Evolutionary conservation across 1,140 invertebrate genomes (phyloP), one percentile per base, ranked within the genome.

Genomic region (Antheraea mylitta): DNA sequence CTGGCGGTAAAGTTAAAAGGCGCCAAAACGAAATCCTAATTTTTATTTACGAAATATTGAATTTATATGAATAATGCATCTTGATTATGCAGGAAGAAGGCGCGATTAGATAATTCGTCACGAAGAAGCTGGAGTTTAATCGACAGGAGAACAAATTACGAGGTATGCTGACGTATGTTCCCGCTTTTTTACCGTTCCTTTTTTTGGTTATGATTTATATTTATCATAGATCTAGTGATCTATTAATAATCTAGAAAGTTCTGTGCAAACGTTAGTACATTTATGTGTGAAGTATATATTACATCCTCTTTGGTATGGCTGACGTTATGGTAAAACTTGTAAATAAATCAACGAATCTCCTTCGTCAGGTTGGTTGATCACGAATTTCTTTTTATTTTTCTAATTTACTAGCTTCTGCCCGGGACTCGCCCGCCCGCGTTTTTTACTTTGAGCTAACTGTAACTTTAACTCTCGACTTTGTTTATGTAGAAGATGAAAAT

Each of bases 41-140:
- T 61, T 22, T 60, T 19, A 60, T 61, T 22, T 61, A 30, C 8
- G 38, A 61, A 7, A 30, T 22, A 4, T 0, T 7, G 11, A 45
- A 36, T 73, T 63, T 68, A 70, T 7, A 64, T 69, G 19, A 62
- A 53, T 70, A 68, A 42, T 75, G 58, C 16, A 48, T 59, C 4
- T 36, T 53, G 64, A 48, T 61, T 79, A 81, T 62, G 64, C 75
- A 91, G 87, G 75, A 89, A 91, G 73, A 80, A 75, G 22, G 75
- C 81, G 73, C 82, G 81, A 37, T 38, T 81, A 13, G 85, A 89
- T 9, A 86, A 76, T 60, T 74, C 78, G 0, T 48, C 68, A 7
- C 81, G 85, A 18, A 89, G 83, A 73, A 83, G 86, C 64, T 91
- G 89, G 89, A 89, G 86, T 72, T 73, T 91, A 45, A 86, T 88